A percentile compares a stretch with the other conserved stretches of the same genome.
Evolutionary conservation across 1,140 invertebrate genomes (phyloP).

Genomic region (Drosophila biarmipes): DNA sequence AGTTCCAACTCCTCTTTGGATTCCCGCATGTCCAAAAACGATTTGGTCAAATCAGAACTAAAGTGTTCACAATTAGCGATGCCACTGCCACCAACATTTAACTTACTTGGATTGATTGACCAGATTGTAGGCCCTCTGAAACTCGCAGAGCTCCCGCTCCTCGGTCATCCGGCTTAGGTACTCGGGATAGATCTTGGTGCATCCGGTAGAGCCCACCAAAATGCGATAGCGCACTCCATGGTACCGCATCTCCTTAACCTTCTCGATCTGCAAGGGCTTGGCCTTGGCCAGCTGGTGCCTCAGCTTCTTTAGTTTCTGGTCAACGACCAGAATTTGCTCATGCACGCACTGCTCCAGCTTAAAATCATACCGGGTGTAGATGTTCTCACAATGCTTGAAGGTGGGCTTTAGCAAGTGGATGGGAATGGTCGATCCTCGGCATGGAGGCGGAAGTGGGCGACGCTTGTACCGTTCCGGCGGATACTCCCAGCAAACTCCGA

Average conservation of each 20-base stretch:
- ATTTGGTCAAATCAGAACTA: conserved; percentile 20
- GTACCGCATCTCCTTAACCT: conserved; percentile 58
- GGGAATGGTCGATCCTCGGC: conserved; percentile 49
- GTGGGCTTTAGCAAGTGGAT: conserved; percentile 28
- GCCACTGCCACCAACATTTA: background rate
- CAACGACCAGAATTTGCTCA: conserved; percentile 52
- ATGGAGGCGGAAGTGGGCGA: conserved; percentile 47
- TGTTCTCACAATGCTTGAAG: conserved; percentile 42
- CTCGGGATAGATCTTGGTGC: conserved; percentile 63
- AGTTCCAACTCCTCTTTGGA: conserved; percentile 37
- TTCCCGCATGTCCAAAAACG: conserved; percentile 31
- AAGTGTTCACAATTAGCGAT: background rate
- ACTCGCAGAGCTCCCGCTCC: conserved; percentile 54
- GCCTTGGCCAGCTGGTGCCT: conserved; percentile 15
- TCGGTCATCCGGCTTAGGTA: conserved; percentile 61
- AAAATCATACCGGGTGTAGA: conserved; percentile 57
- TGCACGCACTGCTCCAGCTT: conserved; percentile 63
- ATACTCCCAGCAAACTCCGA: conserved; percentile 71
- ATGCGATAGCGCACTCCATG: conserved; percentile 59
- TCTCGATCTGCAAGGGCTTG: conserved; percentile 46
- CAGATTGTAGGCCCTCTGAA: conserved; percentile 53
- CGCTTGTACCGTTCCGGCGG: conserved; percentile 54
- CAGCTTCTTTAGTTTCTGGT: conserved; percentile 17
- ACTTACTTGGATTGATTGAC: conserved; percentile 60
- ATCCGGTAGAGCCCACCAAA: conserved; percentile 22